phyloP scores from a whole-genome alignment of 2,113 vertebrate species.

The Rhadina sibilatrix region DNA sequence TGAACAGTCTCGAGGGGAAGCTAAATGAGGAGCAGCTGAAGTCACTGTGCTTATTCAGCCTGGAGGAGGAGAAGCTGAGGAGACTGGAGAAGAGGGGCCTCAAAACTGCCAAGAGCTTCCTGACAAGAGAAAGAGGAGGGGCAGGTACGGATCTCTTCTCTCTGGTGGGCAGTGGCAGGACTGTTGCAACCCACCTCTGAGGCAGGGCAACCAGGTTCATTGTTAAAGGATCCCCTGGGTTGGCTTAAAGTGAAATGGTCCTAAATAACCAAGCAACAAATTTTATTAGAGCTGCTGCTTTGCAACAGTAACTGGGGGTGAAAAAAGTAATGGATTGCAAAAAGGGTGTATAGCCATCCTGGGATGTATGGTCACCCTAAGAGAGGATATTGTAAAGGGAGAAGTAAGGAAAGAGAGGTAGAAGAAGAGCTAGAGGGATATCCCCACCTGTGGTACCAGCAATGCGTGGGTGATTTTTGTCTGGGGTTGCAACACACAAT shows the following conservation, averaged over 20 bases:
- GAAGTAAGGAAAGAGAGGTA: background rate
- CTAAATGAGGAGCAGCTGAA: background rate
- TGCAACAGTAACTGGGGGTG: background rate
- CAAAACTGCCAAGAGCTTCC: background rate
- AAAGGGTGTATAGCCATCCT: background rate
- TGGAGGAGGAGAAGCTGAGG: background rate
- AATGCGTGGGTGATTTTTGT: background rate
- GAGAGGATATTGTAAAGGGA: background rate
- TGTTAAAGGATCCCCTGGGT: background rate
- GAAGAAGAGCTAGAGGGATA: background rate
- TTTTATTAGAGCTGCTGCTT: background rate
- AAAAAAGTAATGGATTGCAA: background rate
- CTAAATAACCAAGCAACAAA: fast-evolving
- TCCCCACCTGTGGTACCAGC: background rate
- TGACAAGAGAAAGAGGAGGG: background rate
- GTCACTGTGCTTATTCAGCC: background rate
- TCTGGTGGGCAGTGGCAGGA: background rate
- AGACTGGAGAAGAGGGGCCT: background rate
- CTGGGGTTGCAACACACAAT: fast-evolving
- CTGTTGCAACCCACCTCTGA: background rate
- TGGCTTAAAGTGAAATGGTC: background rate
- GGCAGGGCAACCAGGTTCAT: background rate
- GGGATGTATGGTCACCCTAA: background rate
- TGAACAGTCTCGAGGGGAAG: background rate
- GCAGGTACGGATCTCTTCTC: background rate